Conservation (phyloP, 2,113 vertebrate genomes). For the Prunella himalayana region DNA sequence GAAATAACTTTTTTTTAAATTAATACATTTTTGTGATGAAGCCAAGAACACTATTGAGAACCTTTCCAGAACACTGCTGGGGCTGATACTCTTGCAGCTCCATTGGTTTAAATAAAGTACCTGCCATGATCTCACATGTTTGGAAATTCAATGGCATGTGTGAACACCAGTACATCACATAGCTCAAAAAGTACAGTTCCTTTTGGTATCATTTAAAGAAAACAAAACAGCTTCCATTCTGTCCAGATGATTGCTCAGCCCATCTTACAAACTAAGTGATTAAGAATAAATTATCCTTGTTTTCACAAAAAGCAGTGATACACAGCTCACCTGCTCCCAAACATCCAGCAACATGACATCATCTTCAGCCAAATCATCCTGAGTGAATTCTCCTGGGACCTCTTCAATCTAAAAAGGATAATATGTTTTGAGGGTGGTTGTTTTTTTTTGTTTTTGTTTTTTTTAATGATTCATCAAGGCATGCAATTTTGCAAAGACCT, state of each 20-base stretch:
- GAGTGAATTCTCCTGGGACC: constrained; percentile 89
- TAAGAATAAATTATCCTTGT: background rate
- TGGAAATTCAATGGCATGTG: background rate
- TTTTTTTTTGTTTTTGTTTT: accelerated
- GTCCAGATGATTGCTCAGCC: background rate
- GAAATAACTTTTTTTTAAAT: background rate
- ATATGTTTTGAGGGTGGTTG: background rate
- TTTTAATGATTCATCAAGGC: background rate
- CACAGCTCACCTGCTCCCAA: constrained; percentile 87
- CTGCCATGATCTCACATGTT: background rate
- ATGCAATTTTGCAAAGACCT: background rate
- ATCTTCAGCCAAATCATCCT: constrained; percentile 91
- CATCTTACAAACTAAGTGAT: background rate
- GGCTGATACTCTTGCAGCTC: background rate
- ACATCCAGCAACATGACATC: constrained; percentile 91
- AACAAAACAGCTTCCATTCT: background rate
- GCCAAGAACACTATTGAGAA: background rate
- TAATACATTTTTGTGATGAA: background rate
- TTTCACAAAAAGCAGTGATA: background rate
- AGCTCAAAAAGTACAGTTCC: background rate
- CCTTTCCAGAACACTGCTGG: background rate
- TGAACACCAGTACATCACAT: background rate
- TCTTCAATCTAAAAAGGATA: constrained; percentile 84
- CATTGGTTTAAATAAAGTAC: background rate
- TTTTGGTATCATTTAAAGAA: background rate